Evolutionary conservation across 2,113 vertebrate species (phyloP).

Genomic region (Suricata suricatta): DNA sequence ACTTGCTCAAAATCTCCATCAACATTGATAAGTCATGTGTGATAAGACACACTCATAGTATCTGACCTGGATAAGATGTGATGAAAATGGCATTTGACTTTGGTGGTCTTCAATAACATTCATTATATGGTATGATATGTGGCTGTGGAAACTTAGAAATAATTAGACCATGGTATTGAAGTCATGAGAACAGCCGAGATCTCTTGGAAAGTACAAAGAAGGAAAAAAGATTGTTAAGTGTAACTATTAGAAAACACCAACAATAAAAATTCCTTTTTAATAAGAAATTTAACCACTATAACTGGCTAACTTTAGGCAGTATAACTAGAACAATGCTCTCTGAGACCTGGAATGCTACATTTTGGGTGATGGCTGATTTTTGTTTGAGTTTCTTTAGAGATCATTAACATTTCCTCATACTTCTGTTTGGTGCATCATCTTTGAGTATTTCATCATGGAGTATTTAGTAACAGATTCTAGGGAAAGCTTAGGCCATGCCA

Average conservation of each 20-base stretch:
- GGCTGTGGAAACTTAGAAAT: background rate
- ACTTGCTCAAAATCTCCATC: background rate
- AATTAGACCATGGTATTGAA: background rate
- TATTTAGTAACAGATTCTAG: background rate
- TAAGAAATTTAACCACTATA: background rate
- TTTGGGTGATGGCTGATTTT: background rate
- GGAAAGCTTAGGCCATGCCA: background rate
- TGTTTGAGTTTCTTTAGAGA: background rate
- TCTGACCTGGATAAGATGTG: background rate
- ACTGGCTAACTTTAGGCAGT: background rate
- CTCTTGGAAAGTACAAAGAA: background rate
- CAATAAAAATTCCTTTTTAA: background rate
- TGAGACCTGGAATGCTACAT: background rate
- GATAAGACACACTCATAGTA: background rate
- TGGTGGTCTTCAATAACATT: background rate
- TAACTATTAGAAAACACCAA: background rate
- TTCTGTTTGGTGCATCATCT: background rate
- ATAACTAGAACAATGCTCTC: background rate
- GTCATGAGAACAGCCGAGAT: background rate
- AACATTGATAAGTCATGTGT: background rate
- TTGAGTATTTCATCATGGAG: background rate
- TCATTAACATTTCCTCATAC: background rate
- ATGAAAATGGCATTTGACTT: background rate
- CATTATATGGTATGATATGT: background rate
- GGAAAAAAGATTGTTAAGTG: background rate